These are phyloP conservation scores for Patella caerulea DNA, from an alignment of 2,888 invertebrate species.

Conservation along the genomic window DNA sequence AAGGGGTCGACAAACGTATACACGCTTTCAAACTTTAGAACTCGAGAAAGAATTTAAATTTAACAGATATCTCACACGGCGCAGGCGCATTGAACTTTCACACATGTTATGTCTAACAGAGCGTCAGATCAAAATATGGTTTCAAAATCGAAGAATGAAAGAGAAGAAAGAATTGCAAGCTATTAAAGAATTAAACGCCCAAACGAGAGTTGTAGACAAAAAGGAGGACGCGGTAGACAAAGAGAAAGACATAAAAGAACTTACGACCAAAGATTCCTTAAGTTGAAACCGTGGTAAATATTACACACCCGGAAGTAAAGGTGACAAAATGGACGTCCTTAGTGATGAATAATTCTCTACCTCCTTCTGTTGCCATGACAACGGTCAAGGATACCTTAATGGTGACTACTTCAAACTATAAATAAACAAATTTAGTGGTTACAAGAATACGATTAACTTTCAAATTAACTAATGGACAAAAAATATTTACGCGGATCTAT, in stretches of 20 bases:
- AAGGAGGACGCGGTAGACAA: constrained; percentile 25
- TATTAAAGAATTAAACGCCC: constrained; percentile 97
- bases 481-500: too few species aligned
- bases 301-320: constrained; percentile 4
- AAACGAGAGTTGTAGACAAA: constrained; percentile 68
- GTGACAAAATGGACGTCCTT: constrained; percentile 8
- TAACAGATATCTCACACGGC: constrained; percentile 96
- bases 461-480: too few species aligned
- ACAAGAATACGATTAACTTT: too few species aligned
- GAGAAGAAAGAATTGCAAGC: constrained; percentile 99
- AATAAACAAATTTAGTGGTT: too few species aligned
- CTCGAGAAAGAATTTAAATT: constrained; percentile 98
- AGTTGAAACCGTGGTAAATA: constrained; percentile 15
- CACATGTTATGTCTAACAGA: constrained; percentile 97
- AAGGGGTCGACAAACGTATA: constrained; percentile 96
- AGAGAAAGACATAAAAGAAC: constrained; percentile 13
- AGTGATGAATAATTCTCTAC: constrained; percentile 14
- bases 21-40: constrained; percentile 96
- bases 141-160: constrained; percentile 98
- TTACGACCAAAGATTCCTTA: constrained; percentile 16
- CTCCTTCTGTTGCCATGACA: constrained; percentile 14
- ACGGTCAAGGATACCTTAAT: constrained; percentile 4
- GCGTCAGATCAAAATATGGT: constrained; percentile 81
- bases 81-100: constrained; percentile 97
- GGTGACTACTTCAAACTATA: background rate